Percentiles rank a stretch among this genome's conserved stretches.
Evolutionary conservation across 2,797 vertebrate genomes (phyloP).

Genomic region (Lepus oiostolus): DNA sequence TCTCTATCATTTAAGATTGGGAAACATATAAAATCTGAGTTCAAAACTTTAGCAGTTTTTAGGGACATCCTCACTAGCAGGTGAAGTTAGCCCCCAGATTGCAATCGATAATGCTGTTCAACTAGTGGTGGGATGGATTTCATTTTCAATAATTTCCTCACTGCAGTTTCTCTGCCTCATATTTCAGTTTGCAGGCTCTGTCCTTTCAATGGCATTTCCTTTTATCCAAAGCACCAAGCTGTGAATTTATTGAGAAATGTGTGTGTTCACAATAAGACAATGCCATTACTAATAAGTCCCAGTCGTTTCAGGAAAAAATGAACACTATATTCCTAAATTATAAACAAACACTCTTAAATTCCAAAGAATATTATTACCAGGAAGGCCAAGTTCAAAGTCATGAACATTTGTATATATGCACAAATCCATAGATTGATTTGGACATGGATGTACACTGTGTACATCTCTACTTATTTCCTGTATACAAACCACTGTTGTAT

Average conservation of each 20-base stretch:
- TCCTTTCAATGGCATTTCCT: conserved; percentile 63
- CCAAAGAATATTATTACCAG: conserved; percentile 61
- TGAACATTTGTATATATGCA: background rate
- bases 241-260: conserved; percentile 60
- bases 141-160: conserved; percentile 45
- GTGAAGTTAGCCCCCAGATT: conserved; percentile 78
- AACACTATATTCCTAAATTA: conserved; percentile 58
- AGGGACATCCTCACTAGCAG: conserved; percentile 64
- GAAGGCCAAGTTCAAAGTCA: background rate
- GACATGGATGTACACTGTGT: background rate
- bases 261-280: conserved; percentile 59
- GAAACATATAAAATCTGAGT: conserved; percentile 62
- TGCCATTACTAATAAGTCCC: conserved; percentile 53
- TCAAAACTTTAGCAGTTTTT: conserved; percentile 65
- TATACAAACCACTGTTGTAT: background rate
- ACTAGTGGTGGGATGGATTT: background rate
- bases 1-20: conserved; percentile 38
- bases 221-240: conserved; percentile 59
- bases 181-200: conserved; percentile 22
- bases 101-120: conserved; percentile 48
- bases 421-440: background rate
- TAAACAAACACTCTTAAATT: conserved; percentile 66
- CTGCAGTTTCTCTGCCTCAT: background rate
- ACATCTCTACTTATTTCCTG: background rate
- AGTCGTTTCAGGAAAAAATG: conserved; percentile 59